Evolutionary conservation across 2,113 vertebrate species (phyloP).

Genomic region (Erythrolamprus reginae): DNA sequence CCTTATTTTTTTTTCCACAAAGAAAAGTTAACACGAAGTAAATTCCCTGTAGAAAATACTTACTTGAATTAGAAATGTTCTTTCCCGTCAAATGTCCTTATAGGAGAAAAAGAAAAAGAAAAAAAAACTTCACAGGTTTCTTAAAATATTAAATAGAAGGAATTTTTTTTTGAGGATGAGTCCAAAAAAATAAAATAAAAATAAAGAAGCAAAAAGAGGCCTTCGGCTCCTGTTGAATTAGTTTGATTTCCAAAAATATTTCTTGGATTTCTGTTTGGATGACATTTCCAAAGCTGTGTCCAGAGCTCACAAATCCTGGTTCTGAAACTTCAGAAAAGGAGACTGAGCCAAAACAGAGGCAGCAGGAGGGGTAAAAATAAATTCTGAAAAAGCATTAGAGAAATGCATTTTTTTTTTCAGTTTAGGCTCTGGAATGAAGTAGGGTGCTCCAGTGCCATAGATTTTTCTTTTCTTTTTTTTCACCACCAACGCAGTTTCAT

Average conservation of each 20-base stretch:
- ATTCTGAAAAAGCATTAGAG: constrained; percentile 58
- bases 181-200: constrained; percentile 37
- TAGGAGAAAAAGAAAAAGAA: constrained; percentile 55
- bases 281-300: constrained; percentile 62
- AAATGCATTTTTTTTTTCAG: constrained; percentile 51
- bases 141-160: constrained; percentile 39
- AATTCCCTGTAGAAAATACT: constrained; percentile 69
- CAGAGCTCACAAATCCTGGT: constrained; percentile 59
- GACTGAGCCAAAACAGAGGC: constrained; percentile 44
- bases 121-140: constrained; percentile 61
- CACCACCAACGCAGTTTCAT: constrained; percentile 57
- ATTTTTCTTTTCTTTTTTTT: constrained; percentile 44
- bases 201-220: constrained; percentile 2
- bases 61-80: constrained; percentile 68
- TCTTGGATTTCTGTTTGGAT: constrained; percentile 55
- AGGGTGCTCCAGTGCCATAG: constrained; percentile 61
- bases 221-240: background rate
- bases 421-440: constrained; percentile 56
- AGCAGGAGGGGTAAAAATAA: constrained; percentile 7
- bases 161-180: constrained; percentile 52
- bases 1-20: constrained; percentile 17
- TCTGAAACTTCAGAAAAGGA: constrained; percentile 47
- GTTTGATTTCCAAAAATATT: constrained; percentile 47
- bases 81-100: constrained; percentile 71
- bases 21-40: constrained; percentile 61